Percentiles rank a stretch among this genome's conserved stretches.
phyloP scores from a whole-genome alignment of 2,113 vertebrate genomes.

The Acanthochromis polyacanthus region DNA sequence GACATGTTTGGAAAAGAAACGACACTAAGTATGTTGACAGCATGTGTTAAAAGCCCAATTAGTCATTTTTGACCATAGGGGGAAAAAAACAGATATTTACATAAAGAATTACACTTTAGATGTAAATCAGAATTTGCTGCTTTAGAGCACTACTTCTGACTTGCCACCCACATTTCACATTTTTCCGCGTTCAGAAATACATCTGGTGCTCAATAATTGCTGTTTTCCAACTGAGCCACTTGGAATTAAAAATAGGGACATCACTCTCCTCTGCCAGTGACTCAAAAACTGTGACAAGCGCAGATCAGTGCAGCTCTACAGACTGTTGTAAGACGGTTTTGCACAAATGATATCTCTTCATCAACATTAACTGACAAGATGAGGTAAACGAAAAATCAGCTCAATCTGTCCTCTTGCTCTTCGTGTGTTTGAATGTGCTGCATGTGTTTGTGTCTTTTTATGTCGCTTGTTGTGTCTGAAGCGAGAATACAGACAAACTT shows the following conservation, averaged over 20 bases:
- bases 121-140: not conserved
- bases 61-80: not conserved
- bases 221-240: slow-evolving; percentile 16
- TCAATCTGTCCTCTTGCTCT: too few relatives aligned
- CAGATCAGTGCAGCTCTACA: not conserved
- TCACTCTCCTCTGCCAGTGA: not conserved
- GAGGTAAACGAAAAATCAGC: too few relatives aligned
- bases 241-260: slow-evolving; percentile 23
- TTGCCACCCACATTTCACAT: slow-evolving; percentile 4
- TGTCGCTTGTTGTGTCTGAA: too few relatives aligned
- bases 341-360: slow-evolving; percentile 3
- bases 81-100: not conserved
- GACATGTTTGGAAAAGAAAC: not conserved
- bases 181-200: slow-evolving; percentile 21
- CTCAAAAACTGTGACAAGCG: not conserved
- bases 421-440: too few relatives aligned
- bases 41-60: slow-evolving; percentile 1
- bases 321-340: not conserved
- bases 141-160: not conserved
- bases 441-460: too few relatives aligned
- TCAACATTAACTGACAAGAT: not conserved
- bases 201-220: slow-evolving; percentile 15
- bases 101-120: slow-evolving; percentile 5
- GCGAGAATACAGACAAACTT: too few relatives aligned
- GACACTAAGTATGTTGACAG: not conserved